A percentile compares a stretch with the other conserved stretches of the same genome.
These are phyloP conservation scores for Chaetorhynchus papuensis DNA, from an alignment of 2,113 vertebrate genomes.

Conservation along the genomic window DNA sequence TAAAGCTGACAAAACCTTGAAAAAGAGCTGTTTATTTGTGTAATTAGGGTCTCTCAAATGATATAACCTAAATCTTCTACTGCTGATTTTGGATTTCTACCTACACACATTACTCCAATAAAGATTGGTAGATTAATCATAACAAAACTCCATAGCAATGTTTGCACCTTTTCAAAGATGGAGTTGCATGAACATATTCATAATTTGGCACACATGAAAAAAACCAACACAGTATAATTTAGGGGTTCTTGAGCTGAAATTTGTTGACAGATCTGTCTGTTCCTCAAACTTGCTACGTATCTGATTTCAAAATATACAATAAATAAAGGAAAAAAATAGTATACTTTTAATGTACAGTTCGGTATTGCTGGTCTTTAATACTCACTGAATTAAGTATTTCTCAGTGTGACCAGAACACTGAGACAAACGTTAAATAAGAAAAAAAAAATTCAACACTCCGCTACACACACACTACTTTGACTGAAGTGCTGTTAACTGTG, in stretches of 20 bases:
- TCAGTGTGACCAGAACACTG: background rate
- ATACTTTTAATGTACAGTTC: background rate
- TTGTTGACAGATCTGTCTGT: background rate
- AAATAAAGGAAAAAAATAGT: background rate
- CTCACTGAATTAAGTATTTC: background rate
- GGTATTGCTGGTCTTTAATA: background rate
- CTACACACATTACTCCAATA: background rate
- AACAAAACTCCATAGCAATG: background rate
- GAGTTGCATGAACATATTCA: background rate
- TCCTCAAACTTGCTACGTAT: background rate
- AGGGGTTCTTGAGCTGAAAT: background rate
- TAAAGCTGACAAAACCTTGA: background rate
- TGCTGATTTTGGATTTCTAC: background rate
- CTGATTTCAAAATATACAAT: background rate
- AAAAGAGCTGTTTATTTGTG: background rate
- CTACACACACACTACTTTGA: background rate
- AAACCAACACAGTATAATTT: background rate
- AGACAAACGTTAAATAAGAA: background rate
- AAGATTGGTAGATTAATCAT: background rate
- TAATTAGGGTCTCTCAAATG: background rate
- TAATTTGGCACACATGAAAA: background rate
- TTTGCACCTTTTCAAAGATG: background rate
- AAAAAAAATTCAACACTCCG: background rate
- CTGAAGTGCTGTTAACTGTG: background rate
- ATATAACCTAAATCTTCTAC: background rate